Conservation (phyloP, 2,888 invertebrate species). For the Dicycla oo region DNA sequence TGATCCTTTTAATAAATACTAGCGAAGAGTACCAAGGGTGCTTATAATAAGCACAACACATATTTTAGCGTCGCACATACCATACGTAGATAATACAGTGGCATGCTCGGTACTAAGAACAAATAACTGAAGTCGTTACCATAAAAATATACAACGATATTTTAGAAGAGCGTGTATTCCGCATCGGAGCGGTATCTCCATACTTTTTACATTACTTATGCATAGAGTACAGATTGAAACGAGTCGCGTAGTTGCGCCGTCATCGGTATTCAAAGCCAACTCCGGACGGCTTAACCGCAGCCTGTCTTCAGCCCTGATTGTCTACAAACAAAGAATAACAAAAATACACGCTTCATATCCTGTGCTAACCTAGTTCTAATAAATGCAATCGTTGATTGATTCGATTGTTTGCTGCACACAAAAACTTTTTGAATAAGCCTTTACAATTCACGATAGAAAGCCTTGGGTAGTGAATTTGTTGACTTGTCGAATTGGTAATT, state of each 20-base stretch:
- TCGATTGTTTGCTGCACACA: constrained; percentile 53
- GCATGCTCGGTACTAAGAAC: constrained; percentile 72
- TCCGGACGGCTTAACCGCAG: constrained; percentile 83
- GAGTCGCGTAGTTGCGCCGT: constrained; percentile 84
- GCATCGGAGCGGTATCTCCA: constrained; percentile 84
- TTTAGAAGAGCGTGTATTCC: constrained; percentile 84
- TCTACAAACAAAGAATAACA: constrained; percentile 82
- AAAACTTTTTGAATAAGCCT: constrained; percentile 48
- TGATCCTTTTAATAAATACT: constrained; percentile 46
- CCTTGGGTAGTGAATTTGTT: constrained; percentile 20
- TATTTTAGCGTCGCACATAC: constrained; percentile 42
- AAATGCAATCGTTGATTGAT: constrained; percentile 57
- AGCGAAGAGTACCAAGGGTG: constrained; percentile 20
- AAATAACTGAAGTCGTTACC: constrained; percentile 85
- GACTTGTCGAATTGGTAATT: constrained; percentile 23
- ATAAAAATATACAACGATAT: constrained; percentile 87
- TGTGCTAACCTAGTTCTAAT: constrained; percentile 57
- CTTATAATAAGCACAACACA: constrained; percentile 38
- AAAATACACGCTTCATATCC: constrained; percentile 65
- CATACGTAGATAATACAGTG: constrained; percentile 53
- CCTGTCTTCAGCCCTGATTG: constrained; percentile 83
- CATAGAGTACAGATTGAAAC: constrained; percentile 90
- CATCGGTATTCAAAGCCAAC: constrained; percentile 87
- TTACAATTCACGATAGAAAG: constrained; percentile 28
- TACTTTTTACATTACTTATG: constrained; percentile 90